Evolutionary conservation across 2,888 invertebrate species (phyloP).

Genomic region (Lasioglossum villosulum): DNA sequence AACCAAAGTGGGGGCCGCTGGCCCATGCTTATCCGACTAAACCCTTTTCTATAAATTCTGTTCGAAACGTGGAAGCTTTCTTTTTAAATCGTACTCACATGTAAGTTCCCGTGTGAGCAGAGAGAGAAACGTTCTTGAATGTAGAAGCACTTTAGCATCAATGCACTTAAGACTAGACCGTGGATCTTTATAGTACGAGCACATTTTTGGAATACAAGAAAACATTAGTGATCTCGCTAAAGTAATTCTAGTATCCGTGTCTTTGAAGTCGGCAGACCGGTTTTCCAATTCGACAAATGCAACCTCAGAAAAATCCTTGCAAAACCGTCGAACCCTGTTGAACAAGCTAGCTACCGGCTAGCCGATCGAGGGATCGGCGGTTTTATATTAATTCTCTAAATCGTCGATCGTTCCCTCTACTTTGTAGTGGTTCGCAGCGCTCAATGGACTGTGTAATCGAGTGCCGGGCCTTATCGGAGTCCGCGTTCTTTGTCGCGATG

Average conservation of each 20-base stretch:
- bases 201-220: no score
- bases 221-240: not conserved
- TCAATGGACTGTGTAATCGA: constrained; percentile 56
- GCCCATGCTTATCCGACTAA: no score
- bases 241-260: not conserved
- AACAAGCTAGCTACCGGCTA: not conserved
- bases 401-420: not conserved
- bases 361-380: not conserved
- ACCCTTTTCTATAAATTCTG: not conserved
- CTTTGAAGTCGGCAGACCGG: not conserved
- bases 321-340: not conserved
- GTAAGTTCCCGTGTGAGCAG: no score
- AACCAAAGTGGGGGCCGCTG: no score
- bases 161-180: no score
- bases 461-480: not conserved
- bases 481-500: constrained; percentile 48
- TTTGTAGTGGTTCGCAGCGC: constrained; percentile 26
- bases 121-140: no score
- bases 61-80: no score
- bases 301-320: not conserved
- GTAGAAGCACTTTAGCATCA: no score
- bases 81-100: no score
- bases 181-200: no score
- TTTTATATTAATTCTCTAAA: constrained; percentile 31
- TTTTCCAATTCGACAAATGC: not conserved